Conservation (phyloP, 2,113 vertebrate species). For the Rhea americana region DNA sequence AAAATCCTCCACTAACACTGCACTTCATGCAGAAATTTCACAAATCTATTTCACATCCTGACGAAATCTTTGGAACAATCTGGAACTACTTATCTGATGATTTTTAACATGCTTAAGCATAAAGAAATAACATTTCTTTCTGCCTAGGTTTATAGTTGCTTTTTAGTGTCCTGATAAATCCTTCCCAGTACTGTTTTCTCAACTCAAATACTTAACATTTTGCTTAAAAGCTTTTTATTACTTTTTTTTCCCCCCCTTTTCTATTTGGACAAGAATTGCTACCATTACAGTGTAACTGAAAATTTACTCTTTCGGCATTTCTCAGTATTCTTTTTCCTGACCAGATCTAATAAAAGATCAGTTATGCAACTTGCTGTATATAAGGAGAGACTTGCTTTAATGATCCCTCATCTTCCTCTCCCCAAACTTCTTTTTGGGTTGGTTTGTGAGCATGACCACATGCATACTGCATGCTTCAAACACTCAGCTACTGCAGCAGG, state of each 20-base stretch:
- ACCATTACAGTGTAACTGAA: not conserved
- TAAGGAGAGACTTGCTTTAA: not conserved
- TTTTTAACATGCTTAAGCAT: not conserved
- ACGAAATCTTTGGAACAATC: not conserved
- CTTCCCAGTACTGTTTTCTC: not conserved
- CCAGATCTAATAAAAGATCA: not conserved
- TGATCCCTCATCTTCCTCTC: not conserved
- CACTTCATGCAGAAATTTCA: not conserved
- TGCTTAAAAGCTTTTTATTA: not conserved
- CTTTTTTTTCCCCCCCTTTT: not conserved
- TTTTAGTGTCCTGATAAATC: not conserved
- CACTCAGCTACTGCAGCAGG: too few relatives aligned
- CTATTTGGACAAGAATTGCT: not conserved
- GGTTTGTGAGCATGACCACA: rapidly evolving
- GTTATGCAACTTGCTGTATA: rapidly evolving
- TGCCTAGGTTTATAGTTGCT: not conserved
- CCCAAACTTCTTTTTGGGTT: not conserved
- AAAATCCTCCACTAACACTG: not conserved
- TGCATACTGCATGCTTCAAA: rapidly evolving
- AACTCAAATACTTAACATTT: not conserved
- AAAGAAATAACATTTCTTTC: not conserved
- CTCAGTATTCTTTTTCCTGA: not conserved
- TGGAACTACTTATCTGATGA: not conserved
- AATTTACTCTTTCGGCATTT: not conserved
- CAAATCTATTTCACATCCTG: not conserved